Evolutionary conservation across 2,797 vertebrate species (phyloP).

Genomic region (Pseudochromis fuscus): DNA sequence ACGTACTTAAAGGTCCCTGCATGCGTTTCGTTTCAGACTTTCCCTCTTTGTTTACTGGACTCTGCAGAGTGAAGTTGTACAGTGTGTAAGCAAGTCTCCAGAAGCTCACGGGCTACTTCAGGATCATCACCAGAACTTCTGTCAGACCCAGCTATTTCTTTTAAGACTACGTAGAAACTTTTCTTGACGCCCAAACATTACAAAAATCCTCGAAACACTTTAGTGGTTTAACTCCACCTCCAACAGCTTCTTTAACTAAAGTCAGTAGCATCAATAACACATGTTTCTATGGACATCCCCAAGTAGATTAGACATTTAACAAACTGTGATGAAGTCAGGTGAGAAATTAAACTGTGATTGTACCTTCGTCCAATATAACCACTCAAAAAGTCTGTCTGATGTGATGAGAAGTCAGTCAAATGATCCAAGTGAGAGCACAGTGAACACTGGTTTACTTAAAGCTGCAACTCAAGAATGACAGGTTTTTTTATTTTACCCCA

Average conservation of each 20-base stretch:
- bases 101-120: neutral
- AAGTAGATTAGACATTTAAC: conserved; percentile 27
- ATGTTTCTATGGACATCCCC: conserved; percentile 26
- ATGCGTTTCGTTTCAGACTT: conserved; percentile 8
- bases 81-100: neutral
- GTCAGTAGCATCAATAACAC: conserved; percentile 68
- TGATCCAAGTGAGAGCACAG: conserved; percentile 4
- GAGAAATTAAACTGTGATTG: conserved; percentile 10
- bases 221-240: conserved; percentile 32
- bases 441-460: conserved; percentile 27
- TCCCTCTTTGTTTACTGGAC: conserved; percentile 3
- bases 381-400: conserved; percentile 10
- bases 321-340: neutral
- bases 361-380: conserved; percentile 3
- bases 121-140: conserved; percentile 1
- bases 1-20: conserved; percentile 19
- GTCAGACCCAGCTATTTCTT: neutral
- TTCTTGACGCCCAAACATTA: conserved; percentile 14
- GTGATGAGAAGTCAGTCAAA: neutral
- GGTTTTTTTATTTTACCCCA: neutral
- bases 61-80: neutral
- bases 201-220: conserved; percentile 4
- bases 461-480: conserved; percentile 8
- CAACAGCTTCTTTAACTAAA: conserved; percentile 19
- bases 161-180: conserved; percentile 42